Evolutionary conservation across 2,888 invertebrate species (phyloP), one percentile per base, ranked within the genome.

Genomic region (Autographa gamma): DNA sequence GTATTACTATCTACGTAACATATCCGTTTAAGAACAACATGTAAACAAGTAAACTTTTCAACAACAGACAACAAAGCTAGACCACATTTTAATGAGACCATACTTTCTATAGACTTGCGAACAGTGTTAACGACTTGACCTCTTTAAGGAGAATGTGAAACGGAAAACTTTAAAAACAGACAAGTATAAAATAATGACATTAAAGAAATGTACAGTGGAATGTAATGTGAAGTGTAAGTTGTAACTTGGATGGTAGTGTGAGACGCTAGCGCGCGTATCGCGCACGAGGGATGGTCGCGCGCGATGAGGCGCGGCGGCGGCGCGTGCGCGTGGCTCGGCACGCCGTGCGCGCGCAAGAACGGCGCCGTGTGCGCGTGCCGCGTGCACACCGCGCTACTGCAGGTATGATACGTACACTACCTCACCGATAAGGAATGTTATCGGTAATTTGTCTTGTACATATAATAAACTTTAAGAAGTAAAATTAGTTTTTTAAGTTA

Each of bases 271-370:
- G 81, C 79, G 82, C 74, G 66, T 13, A 7, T 31, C 76, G 79
- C 73, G 81, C 82, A 72, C 85, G 88, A 89, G 92, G 89, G 89
- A 94, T 94, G 94, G 81, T 82, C 88, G 91, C 91, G 87, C 88
- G 91, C 90, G 89, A 94, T 95, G 95, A 88, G 86, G 86, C 92
- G 93, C 87, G 93, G 89, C 80, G 89, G 88, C 88, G 93, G 94
- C 94, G 95, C 95, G 90, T 94, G 95, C 93, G 92, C 95, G 85
- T 91, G 92, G 92, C 92, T 95, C 83, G 94, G 94, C 89, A 90
- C 94, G 90, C 91, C 95, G 88, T 95, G 95, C 93, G 86, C 93
- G 91, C 93, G 93, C 92, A 94, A 91, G 86, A 94, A 95, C 86
- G 95, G 95, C 76, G 92, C 93, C 83, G 91, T 93, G 43, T 95